phyloP scores from a whole-genome alignment of 2,113 vertebrate species.

The Scopus umbretta region DNA sequence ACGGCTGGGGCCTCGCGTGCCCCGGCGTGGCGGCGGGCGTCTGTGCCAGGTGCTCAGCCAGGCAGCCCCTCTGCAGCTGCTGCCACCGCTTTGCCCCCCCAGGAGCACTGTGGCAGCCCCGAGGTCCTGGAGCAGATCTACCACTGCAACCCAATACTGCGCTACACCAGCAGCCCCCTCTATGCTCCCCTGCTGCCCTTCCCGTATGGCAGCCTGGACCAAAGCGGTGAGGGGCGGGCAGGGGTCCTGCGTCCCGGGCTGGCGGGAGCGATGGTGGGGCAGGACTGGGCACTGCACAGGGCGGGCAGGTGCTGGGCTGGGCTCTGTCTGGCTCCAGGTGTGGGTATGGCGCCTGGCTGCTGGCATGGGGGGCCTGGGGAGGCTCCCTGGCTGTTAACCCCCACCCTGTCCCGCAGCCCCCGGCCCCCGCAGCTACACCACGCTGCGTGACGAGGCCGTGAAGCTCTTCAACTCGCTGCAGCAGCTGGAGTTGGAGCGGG shows the following conservation, averaged over 20 bases:
- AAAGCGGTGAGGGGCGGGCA: constrained; percentile 76
- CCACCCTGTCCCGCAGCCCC: constrained; percentile 35
- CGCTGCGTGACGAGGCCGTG: constrained; percentile 90
- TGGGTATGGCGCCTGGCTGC: background rate
- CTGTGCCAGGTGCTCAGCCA: rapidly evolving
- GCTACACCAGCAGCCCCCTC: constrained; percentile 87
- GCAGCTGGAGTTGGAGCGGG: constrained; percentile 85
- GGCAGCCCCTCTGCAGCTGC: background rate
- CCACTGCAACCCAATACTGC: constrained; percentile 89
- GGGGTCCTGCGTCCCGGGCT: rapidly evolving
- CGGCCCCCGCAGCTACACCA: constrained; percentile 80
- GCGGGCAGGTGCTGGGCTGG: background rate
- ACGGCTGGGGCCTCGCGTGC: rapidly evolving
- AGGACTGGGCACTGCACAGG: rapidly evolving
- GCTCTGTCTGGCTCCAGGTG: background rate
- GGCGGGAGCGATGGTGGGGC: background rate
- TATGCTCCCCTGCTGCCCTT: constrained; percentile 93
- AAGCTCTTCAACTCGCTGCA: constrained; percentile 94
- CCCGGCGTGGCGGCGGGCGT: rapidly evolving
- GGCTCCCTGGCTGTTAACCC: background rate
- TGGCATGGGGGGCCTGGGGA: background rate
- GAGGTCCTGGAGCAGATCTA: constrained; percentile 94
- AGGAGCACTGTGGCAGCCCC: constrained; percentile 88
- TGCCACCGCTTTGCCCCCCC: background rate
- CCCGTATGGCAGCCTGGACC: constrained; percentile 82